Base-by-base conservation (phyloP, 1,140 invertebrate genomes). In the Drosophila repletoides region DNA sequence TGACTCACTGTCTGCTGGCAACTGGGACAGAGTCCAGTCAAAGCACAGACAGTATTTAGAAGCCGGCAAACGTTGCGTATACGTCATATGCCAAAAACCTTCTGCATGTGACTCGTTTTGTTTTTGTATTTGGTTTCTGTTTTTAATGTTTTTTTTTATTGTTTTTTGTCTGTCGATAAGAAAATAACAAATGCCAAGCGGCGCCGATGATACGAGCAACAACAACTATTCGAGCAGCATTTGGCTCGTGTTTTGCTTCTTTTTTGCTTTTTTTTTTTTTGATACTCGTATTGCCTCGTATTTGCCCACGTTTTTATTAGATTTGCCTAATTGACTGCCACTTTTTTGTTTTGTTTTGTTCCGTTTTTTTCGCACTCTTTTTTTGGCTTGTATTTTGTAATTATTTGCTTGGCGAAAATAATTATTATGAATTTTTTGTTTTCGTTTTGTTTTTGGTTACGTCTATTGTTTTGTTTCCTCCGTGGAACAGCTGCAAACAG, bases 301-400 rank as follows among this genome's bases (percentile, higher is more conserved):
- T 59, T 59, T 58, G 43, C 28, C 22, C 61, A 65, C 53, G 61
- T 59, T 65, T 59, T 66, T 43, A 14, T 41, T 43, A 31, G 29
- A 29, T 67, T 67, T 45, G 38, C 19, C 24, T 52, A 67, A 60
- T 52, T 61, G 40, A 29, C 43, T 67, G 58, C 52, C 31, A 36
- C 12, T 21, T 36, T 58, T 36, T 46, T 45, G 45, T 46, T 58
- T 33, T 10, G 33, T 53, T 22, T 24, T 36, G 28, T 46, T 58
- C 31, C 9, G 0, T n/a, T 58, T 58, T 45, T 43, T 38, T 38
- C 36, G 45, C 28, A 58, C 45, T 46, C 46, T 33, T 33, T 43
- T 67, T 61, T 26, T 14, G 22, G 29, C n/a, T 29, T 56, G 12
- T 38, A 41, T 33, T 33, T 45, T 64, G 29, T 22, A 60, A 60